Evolutionary conservation across 2,888 invertebrate genomes (phyloP).

Genomic region (Eristalinus aeneus): DNA sequence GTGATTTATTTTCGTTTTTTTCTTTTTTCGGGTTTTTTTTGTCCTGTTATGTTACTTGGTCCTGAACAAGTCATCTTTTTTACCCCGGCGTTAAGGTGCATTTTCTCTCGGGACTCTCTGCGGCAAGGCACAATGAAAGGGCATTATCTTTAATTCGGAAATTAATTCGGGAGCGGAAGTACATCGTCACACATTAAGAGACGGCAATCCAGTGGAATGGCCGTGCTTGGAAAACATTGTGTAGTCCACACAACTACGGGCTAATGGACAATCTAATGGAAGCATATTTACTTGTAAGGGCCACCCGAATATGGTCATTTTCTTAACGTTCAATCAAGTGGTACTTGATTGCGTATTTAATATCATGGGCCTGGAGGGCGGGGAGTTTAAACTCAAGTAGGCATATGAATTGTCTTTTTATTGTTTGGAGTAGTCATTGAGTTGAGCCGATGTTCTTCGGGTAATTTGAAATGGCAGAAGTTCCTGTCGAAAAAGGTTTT

Average conservation of each 20-base stretch:
- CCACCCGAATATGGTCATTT: background rate
- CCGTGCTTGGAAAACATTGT: background rate
- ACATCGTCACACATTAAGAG: slow-evolving; percentile 3
- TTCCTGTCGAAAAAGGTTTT: background rate
- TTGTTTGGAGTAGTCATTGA: background rate
- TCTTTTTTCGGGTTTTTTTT: slow-evolving; percentile 13
- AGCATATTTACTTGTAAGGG: background rate
- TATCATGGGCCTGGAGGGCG: background rate
- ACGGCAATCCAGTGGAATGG: background rate
- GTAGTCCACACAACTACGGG: background rate
- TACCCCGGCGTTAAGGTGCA: slow-evolving; percentile 59
- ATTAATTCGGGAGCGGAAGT: slow-evolving; percentile 52
- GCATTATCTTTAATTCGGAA: slow-evolving; percentile 68
- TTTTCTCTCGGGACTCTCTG: slow-evolving; percentile 42
- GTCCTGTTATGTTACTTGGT: background rate
- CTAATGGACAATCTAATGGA: background rate
- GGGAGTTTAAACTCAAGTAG: background rate
- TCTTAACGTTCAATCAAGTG: background rate
- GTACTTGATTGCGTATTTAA: background rate
- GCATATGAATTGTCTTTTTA: background rate
- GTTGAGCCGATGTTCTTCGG: background rate
- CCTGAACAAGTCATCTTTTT: slow-evolving; percentile 62
- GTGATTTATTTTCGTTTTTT: slow-evolving; percentile 66
- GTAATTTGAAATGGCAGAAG: background rate
- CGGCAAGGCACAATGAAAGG: slow-evolving; percentile 39